Percentiles rank a stretch among this genome's conserved stretches.
These are phyloP conservation scores for Pogonognathellus flavescens DNA, from an alignment of 1,140 invertebrate genomes.

Conservation along the genomic window DNA sequence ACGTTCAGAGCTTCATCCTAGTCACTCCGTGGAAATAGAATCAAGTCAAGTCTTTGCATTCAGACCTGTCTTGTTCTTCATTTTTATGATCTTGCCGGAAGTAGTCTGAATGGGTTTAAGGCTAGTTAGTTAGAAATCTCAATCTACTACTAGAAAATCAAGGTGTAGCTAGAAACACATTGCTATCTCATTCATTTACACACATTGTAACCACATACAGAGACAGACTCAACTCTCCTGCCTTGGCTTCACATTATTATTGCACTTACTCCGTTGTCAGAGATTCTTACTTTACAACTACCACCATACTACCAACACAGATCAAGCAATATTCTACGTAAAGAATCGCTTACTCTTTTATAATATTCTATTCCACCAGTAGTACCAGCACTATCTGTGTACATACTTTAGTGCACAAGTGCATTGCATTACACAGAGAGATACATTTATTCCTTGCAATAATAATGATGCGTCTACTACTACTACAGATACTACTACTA, in stretches of 20 bases:
- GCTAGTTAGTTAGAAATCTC: slow-evolving; percentile 39
- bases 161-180: slow-evolving; percentile 3
- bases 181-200: slow-evolving; percentile 2
- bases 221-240: not conserved
- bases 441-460: too few relatives aligned
- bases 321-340: too few relatives aligned
- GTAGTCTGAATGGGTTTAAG: slow-evolving; percentile 39
- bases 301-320: too few relatives aligned
- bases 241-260: not conserved
- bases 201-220: not conserved
- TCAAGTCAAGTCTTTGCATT: slow-evolving; percentile 17
- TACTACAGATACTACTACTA: too few relatives aligned
- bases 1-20: not conserved
- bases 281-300: too few relatives aligned
- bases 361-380: too few relatives aligned
- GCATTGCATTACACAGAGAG: too few relatives aligned
- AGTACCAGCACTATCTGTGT: too few relatives aligned
- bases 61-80: slow-evolving; percentile 15
- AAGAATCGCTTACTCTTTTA: too few relatives aligned
- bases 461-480: too few relatives aligned
- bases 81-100: slow-evolving; percentile 47
- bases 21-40: slow-evolving; percentile 4
- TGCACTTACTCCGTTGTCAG: too few relatives aligned
- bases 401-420: too few relatives aligned
- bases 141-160: slow-evolving; percentile 17